Conservation (phyloP, 1,140 invertebrate species). For the Brachionus asplanchnoidis region DNA sequence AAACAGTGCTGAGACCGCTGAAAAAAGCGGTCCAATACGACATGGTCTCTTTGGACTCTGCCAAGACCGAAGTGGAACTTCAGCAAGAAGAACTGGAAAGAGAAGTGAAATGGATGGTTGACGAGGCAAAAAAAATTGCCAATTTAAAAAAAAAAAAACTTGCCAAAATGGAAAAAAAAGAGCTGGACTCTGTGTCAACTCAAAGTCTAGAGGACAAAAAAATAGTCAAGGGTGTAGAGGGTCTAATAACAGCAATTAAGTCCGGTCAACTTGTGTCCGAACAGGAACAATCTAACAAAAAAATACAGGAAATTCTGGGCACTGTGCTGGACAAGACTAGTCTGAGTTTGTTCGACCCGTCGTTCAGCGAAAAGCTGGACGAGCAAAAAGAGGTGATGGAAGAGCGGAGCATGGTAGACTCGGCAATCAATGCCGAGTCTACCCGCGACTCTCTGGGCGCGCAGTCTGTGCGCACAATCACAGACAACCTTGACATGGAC, state of each 20-base stretch:
- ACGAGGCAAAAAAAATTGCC: constrained; percentile 2
- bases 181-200: background rate
- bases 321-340: constrained; percentile 26
- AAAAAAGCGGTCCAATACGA: constrained; percentile 1
- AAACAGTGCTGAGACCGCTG: background rate
- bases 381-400: background rate
- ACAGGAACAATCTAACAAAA: constrained; percentile 24
- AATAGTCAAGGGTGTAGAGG: constrained; percentile 23
- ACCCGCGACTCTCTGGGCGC: background rate
- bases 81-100: constrained; percentile 24
- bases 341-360: constrained; percentile 24
- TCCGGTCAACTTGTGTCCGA: background rate
- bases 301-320: constrained; percentile 28
- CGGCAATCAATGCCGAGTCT: background rate
- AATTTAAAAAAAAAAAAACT: constrained; percentile 17
- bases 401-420: background rate
- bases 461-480: background rate
- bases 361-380: background rate
- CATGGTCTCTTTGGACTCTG: background rate
- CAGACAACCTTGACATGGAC: background rate
- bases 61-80: background rate
- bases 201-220: background rate
- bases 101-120: background rate
- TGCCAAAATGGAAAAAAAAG: background rate
- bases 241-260: constrained; percentile 30